Evolutionary conservation across 2,113 vertebrate genomes (phyloP).

Genomic region (Cyphomyrus discorhynchus): DNA sequence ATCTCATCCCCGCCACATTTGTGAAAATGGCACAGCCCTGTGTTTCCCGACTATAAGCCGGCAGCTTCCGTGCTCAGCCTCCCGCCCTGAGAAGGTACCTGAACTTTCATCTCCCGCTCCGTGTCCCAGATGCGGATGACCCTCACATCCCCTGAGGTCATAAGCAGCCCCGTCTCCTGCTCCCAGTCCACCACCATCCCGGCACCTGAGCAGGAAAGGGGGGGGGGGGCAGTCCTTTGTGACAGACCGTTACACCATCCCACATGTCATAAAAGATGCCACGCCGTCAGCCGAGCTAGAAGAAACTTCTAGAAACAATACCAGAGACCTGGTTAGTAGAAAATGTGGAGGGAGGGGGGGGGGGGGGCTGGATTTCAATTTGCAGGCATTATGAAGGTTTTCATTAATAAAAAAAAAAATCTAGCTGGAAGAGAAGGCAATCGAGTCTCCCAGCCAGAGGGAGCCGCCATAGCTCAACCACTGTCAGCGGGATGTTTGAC

Average conservation of each 20-base stretch:
- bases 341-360: not conserved
- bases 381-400: not conserved
- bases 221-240: not conserved
- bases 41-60: not conserved
- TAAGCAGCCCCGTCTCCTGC: conserved; percentile 89
- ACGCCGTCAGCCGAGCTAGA: not conserved
- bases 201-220: conserved; percentile 62
- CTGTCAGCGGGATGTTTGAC: not conserved
- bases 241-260: not conserved
- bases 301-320: not conserved
- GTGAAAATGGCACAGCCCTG: not conserved
- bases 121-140: conserved; percentile 96
- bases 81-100: conserved; percentile 60
- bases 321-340: not conserved
- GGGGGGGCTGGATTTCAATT: not conserved
- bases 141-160: conserved; percentile 92
- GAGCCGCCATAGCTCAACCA: not conserved
- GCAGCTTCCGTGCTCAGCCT: not conserved
- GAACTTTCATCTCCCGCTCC: conserved; percentile 89
- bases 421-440: not conserved
- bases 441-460: not conserved
- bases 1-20: not conserved
- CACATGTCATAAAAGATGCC: not conserved
- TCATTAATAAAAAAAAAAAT: not conserved
- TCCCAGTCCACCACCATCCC: conserved; percentile 99